Base-by-base conservation (phyloP, 2,888 invertebrate species). In the Hypolimnas misippus region DNA sequence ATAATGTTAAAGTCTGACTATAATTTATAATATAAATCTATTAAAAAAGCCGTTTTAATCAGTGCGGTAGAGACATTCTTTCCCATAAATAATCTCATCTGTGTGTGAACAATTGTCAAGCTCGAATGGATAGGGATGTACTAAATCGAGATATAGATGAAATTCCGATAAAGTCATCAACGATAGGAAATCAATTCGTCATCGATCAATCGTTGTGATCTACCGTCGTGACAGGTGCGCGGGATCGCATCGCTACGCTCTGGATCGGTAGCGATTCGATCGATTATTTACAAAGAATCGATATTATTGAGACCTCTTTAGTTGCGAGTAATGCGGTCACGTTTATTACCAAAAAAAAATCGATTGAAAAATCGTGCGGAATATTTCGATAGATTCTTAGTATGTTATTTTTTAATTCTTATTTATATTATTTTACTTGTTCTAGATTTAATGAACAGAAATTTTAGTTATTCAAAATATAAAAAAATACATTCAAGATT, bases 221-320 rank as follows among this genome's bases (percentile, higher is more conserved):
- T 87, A 91, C 86, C 80, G 83, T 79, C 83, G 82, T 80, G 82
- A 84, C 87, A 88, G 87, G 88, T 89, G 88, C 81, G 72, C 73
- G 76, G 73, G 73, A 68, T 69, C 73, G 77, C 73, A 70, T 68
- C 74, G 77, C 73, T 70, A 76, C 83, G 83, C 82, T 85, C 75
- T 73, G 75, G 76, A 82, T 84, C 82, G 77, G 78, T 81, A 77
- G 78, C 81, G 76, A 83, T 81, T 78, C 78, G 77, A 84, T 82
- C 83, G 83, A 87, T 87, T 87, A 87, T 85, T 82, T 81, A 84
- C 82, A 86, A 89, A 84, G 83, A 82, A 83, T 78, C 63, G 71
- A 59, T 46, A 40, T 58, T 77, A 78, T 81, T 78, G 77, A 77
- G 69, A 70, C 66, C 67, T 73, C 72, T 78, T 73, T 74, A 74